A percentile compares a stretch with the other conserved stretches of the same genome.
Evolutionary conservation across 2,888 invertebrate species (phyloP).

Genomic region (Rotaria socialis): DNA sequence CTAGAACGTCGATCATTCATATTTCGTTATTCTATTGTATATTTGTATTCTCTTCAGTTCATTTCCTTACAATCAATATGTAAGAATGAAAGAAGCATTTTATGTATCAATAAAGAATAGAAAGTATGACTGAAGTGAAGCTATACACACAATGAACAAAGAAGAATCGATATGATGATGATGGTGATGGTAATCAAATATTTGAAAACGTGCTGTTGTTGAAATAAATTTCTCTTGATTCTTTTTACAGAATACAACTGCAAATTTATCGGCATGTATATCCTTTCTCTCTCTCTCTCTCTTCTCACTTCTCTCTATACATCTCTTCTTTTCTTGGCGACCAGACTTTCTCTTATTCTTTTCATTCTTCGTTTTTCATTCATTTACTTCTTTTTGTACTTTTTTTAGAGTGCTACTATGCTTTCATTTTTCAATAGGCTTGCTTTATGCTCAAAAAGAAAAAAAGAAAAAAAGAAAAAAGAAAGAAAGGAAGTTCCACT

Average conservation of each 20-base stretch:
- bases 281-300: not conserved
- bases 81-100: not conserved
- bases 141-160: not conserved
- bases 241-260: not conserved
- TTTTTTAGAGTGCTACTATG: not conserved
- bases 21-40: not conserved
- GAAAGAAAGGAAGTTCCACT: not conserved
- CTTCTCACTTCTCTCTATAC: not conserved
- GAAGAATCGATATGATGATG: not conserved
- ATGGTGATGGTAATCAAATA: not conserved
- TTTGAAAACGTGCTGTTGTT: conserved; percentile 6
- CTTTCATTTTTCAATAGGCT: not conserved
- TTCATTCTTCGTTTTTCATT: not conserved
- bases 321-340: not conserved
- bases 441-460: not conserved
- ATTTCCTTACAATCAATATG: not conserved
- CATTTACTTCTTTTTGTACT: not conserved
- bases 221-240: not conserved
- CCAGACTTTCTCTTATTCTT: not conserved
- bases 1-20: not conserved
- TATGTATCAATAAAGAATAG: not conserved
- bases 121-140: not conserved
- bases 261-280: not conserved
- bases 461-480: not conserved
- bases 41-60: not conserved